Conservation (phyloP, 2,113 vertebrate genomes). For the Caretta caretta region DNA sequence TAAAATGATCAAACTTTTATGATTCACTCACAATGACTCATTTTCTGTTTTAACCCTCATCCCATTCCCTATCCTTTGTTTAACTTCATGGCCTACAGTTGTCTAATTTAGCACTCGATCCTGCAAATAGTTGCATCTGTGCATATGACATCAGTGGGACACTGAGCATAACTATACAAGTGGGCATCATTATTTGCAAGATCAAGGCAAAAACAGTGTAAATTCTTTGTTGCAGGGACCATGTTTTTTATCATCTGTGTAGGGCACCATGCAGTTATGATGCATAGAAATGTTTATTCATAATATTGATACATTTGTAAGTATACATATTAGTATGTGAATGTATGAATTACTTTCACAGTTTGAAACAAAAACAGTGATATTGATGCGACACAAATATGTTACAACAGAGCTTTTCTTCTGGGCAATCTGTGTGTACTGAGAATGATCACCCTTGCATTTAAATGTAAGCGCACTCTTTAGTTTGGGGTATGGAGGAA, state of each 20-base stretch:
- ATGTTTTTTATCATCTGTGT: neutral
- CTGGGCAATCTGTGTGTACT: rapidly evolving
- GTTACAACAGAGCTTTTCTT: neutral
- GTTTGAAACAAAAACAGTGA: neutral
- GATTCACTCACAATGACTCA: neutral
- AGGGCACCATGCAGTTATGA: neutral
- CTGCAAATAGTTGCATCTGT: neutral
- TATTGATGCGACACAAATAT: neutral
- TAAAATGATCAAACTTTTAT: neutral
- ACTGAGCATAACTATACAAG: neutral
- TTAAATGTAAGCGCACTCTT: neutral
- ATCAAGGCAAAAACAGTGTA: neutral
- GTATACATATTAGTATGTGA: rapidly evolving
- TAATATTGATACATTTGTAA: neutral
- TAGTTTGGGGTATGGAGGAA: neutral
- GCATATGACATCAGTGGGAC: neutral
- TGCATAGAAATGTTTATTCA: neutral
- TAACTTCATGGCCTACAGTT: neutral
- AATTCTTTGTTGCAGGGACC: neutral
- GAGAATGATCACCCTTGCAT: rapidly evolving
- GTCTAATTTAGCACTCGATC: neutral
- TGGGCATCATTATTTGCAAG: neutral
- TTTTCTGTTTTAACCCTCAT: neutral
- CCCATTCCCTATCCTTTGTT: neutral
- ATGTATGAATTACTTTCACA: neutral